A percentile compares a stretch with the other conserved stretches of the same genome.
These are phyloP conservation scores for Potamilus streckersoni DNA, from an alignment of 1,140 invertebrate species.

Conservation along the genomic window DNA sequence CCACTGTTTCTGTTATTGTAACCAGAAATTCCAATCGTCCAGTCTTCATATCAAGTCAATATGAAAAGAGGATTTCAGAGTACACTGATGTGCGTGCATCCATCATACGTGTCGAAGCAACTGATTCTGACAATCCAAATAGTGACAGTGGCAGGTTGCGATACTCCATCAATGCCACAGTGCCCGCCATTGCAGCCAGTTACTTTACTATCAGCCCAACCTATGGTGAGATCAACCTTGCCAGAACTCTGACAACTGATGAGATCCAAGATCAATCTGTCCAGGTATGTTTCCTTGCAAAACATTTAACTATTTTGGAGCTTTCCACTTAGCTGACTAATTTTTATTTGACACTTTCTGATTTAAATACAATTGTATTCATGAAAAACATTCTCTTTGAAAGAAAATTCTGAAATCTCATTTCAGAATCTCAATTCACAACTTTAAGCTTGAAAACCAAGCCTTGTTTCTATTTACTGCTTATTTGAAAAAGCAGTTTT, in stretches of 20 bases:
- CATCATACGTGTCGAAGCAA: conserved; percentile 9
- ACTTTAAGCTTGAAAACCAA: too few relatives aligned
- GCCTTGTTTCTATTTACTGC: too few relatives aligned
- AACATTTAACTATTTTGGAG: too few relatives aligned
- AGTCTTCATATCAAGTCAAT: conserved; percentile 3
- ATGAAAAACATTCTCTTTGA: too few relatives aligned
- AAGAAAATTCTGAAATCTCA: too few relatives aligned
- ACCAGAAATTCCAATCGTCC: conserved; percentile 20
- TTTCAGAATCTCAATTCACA: too few relatives aligned
- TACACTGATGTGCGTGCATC: conserved; percentile 1
- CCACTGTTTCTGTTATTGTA: conserved; percentile 2
- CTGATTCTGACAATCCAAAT: conserved; percentile 14
- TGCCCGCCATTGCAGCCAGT: conserved; percentile 2
- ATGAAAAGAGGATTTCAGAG: conserved; percentile 15
- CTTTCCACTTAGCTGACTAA: too few relatives aligned
- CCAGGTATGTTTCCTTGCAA: too few relatives aligned
- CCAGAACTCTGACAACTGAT: background rate
- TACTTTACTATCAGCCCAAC: conserved; percentile 23
- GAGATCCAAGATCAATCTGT: too few relatives aligned
- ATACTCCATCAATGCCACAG: conserved; percentile 10
- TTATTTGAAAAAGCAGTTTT: too few relatives aligned
- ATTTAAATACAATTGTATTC: too few relatives aligned
- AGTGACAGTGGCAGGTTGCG: conserved; percentile 22
- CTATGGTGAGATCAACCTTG: conserved; percentile 14
- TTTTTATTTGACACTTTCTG: too few relatives aligned